These are phyloP conservation scores for Bellardia bayeri DNA, from an alignment of 2,888 invertebrate species.

Conservation along the genomic window DNA sequence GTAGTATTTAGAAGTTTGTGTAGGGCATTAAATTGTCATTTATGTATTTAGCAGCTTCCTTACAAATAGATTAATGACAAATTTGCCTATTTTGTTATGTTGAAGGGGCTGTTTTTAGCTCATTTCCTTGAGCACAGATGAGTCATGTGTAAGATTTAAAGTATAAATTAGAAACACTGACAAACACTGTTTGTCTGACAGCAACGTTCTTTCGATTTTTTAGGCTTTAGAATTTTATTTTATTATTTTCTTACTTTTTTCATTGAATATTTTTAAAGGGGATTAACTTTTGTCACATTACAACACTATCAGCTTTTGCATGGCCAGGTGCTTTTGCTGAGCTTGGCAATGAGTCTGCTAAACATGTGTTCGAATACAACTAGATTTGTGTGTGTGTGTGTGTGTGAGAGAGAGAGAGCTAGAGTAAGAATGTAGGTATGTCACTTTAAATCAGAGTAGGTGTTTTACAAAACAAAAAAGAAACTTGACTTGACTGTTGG, in stretches of 20 bases:
- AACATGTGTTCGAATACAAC: constrained; percentile 9
- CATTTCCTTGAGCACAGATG: background rate
- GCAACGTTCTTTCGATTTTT: constrained; percentile 31
- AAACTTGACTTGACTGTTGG: constrained; percentile 10
- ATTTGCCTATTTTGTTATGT: background rate
- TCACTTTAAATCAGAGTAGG: constrained; percentile 13
- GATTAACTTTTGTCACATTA: constrained; percentile 67
- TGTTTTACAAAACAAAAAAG: constrained; percentile 11
- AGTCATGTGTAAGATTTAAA: background rate
- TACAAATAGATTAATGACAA: background rate
- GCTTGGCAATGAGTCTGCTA: constrained; percentile 5
- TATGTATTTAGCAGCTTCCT: background rate
- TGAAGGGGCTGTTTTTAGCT: background rate
- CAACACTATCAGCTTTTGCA: constrained; percentile 59
- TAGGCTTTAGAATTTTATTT: constrained; percentile 28
- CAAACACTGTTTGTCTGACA: constrained; percentile 18
- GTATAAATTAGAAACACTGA: constrained; percentile 51
- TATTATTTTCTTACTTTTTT: constrained; percentile 27
- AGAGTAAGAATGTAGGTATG: background rate
- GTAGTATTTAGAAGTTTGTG: background rate
- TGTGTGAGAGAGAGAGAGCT: no score
- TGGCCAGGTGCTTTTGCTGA: constrained; percentile 29
- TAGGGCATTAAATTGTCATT: background rate
- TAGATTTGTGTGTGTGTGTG: background rate
- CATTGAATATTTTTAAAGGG: constrained; percentile 22